phyloP scores from a whole-genome alignment of 2,888 invertebrate genomes.

The Penaeus monodon region DNA sequence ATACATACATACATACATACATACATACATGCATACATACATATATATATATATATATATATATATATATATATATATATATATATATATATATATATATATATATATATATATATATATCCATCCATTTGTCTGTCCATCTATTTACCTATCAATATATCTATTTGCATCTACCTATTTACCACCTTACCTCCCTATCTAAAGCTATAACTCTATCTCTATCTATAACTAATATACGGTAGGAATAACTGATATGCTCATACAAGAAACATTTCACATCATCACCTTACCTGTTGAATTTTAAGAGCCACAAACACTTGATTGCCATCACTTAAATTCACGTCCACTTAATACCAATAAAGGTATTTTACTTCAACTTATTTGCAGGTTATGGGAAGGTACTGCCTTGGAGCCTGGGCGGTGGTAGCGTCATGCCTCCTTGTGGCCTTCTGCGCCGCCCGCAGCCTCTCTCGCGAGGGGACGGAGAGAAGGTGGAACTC shows the following conservation, averaged over 20 bases:
- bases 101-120: slow-evolving; percentile 11
- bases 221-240: neutral
- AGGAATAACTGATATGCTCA: too few species aligned
- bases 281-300: too few species aligned
- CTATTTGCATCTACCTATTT: neutral
- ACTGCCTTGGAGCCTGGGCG: too few species aligned
- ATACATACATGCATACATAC: neutral
- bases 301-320: too few species aligned
- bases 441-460: too few species aligned
- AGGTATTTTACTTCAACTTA: neutral
- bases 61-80: slow-evolving; percentile 9
- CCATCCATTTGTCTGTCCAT: neutral
- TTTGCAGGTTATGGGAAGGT: neutral
- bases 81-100: slow-evolving; percentile 14
- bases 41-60: slow-evolving; percentile 12
- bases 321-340: too few species aligned
- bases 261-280: too few species aligned
- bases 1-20: neutral
- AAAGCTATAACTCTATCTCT: neutral
- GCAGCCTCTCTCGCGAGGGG: too few species aligned
- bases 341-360: too few species aligned
- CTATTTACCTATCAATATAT: neutral
- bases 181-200: neutral
- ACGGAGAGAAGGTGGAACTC: too few species aligned
- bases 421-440: too few species aligned